Conservation (phyloP, 2,888 invertebrate species). For the Andricus curvator region DNA sequence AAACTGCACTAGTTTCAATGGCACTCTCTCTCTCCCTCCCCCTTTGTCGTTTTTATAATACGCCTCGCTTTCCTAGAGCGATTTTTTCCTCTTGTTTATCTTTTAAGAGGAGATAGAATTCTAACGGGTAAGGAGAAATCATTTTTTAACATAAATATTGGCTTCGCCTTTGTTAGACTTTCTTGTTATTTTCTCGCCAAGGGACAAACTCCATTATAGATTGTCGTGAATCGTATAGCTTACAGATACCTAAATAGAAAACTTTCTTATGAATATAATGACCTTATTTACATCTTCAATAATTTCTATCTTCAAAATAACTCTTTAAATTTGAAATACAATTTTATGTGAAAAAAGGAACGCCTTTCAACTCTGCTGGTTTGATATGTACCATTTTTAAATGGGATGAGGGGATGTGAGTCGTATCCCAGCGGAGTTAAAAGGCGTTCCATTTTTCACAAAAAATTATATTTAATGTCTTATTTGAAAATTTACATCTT, state of each 20-base stretch:
- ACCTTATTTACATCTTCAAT: neutral
- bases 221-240: neutral
- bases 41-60: conserved; percentile 55
- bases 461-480: no score
- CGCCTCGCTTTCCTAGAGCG: conserved; percentile 41
- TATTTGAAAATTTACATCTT: no score
- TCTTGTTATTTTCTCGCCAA: conserved; percentile 39
- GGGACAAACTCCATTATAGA: conserved; percentile 14
- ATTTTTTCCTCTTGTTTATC: conserved; percentile 62
- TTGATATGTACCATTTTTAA: no score
- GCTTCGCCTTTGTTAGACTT: conserved; percentile 55
- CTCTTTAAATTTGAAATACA: neutral
- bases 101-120: conserved; percentile 56
- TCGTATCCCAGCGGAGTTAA: no score
- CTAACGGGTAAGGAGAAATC: conserved; percentile 57
- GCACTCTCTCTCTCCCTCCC: conserved; percentile 51
- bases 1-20: conserved; percentile 59
- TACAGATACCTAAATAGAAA: neutral
- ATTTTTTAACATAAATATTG: conserved; percentile 73
- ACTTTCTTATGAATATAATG: neutral
- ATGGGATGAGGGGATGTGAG: no score
- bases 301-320: neutral
- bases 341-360: no score
- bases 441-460: no score
- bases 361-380: no score